Evolutionary conservation across 2,797 vertebrate species (phyloP), one percentile per base, ranked within the genome.

Genomic region (Antennarius maculatus): DNA sequence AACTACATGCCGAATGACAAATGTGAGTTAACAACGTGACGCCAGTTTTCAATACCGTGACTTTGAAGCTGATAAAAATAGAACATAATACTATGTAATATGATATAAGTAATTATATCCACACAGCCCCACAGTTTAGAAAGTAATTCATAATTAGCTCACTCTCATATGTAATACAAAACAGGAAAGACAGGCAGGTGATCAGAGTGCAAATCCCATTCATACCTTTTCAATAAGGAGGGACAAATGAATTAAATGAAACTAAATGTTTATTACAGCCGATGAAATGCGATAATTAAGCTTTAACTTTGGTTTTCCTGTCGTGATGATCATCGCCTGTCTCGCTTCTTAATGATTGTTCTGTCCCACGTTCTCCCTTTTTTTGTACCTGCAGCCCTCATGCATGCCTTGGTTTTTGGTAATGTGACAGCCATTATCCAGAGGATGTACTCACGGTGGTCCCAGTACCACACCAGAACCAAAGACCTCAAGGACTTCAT

Each of bases 401-500:
- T 99, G 97, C 97, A 99, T 0, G 97, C 97, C 57, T 84, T 99
- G 91, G 97, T 99, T 76, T 99, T 99, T 76, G 97, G 97, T 60
- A 99, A 99, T 1, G 97, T 99, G 88, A 99, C 97, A 1, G 97
- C 97, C 43, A 99, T 99, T 80, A 99, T 99, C 86, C 97, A 99
- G 88, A 94, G 97, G 86, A 96, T 99, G 96, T 99, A 98, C 86
- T 98, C 96, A 3, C 94, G 97, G 65, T 98, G 97, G 97, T 98
- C 97, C 17, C 96, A 96, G 61, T 99, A 99, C 88, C 97, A 99
- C 89, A 98, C 96, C 39, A 95, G 96, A 91, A 99, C 96, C 71
- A 99, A 98, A 91, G 97, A 99, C 86, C 88, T 99, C 66, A 98
- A 98, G 85, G 97, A 99, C 85, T 99, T 98, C 78, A 99, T 98